phyloP scores from a whole-genome alignment of 2,797 vertebrate species.

The Momotus momota region DNA sequence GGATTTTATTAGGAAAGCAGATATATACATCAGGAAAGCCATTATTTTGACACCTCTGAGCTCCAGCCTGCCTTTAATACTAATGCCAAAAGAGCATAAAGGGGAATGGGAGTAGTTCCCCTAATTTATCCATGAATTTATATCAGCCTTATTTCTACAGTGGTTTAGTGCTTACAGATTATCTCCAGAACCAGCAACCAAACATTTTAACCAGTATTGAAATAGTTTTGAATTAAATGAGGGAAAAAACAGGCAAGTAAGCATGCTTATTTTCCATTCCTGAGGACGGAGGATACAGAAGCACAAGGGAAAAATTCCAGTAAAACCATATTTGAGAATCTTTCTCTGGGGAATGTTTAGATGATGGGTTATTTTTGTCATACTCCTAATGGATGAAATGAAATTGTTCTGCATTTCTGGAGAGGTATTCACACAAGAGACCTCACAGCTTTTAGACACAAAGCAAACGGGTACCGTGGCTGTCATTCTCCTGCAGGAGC shows the following conservation, averaged over 20 bases:
- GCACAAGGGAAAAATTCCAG: background rate
- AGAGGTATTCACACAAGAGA: background rate
- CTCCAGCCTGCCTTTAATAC: background rate
- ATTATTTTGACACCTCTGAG: background rate
- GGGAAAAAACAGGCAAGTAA: background rate
- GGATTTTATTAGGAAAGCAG: background rate
- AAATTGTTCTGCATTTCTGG: background rate
- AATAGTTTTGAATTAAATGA: background rate
- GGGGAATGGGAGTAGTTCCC: background rate
- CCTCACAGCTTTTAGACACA: background rate
- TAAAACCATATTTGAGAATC: constrained; percentile 38
- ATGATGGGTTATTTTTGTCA: constrained; percentile 51
- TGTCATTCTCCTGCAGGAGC: background rate
- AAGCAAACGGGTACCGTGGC: background rate
- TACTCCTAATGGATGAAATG: background rate
- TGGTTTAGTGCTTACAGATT: background rate
- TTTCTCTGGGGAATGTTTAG: constrained; percentile 25
- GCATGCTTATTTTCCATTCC: background rate
- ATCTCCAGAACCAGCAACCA: background rate
- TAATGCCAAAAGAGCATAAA: background rate
- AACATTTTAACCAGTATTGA: background rate
- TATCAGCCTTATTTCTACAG: background rate
- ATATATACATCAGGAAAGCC: background rate
- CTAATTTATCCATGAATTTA: background rate
- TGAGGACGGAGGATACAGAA: background rate